A percentile compares a stretch with the other conserved stretches of the same genome.
phyloP scores from a whole-genome alignment of 2,113 vertebrate species.

The Etia nguti region DNA sequence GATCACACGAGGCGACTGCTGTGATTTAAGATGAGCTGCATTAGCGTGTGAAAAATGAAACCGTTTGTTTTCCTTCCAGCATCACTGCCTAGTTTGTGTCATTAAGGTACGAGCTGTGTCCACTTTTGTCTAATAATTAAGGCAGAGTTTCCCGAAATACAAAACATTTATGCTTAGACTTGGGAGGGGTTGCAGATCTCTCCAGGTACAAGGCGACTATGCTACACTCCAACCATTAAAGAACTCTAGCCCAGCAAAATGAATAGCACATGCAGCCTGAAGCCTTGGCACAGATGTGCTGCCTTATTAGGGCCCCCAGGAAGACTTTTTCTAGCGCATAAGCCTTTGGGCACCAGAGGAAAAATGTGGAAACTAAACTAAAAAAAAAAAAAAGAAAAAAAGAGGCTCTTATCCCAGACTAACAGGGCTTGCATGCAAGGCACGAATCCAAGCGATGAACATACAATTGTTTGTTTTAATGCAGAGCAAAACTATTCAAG shows the following conservation, averaged over 20 bases:
- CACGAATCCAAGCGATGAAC: not conserved
- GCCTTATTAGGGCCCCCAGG: constrained; percentile 60
- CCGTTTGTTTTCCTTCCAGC: not conserved
- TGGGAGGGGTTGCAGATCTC: constrained; percentile 16
- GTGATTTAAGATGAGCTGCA: constrained; percentile 11
- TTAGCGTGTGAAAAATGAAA: not conserved
- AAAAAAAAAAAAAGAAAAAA: no score
- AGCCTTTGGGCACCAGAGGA: constrained; percentile 13
- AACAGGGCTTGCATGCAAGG: not conserved
- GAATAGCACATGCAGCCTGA: constrained; percentile 63
- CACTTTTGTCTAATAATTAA: not conserved
- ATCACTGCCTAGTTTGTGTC: not conserved
- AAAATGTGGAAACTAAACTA: constrained; percentile 3
- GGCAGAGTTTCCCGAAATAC: not conserved
- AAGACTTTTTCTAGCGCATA: constrained; percentile 26
- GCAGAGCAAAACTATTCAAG: not conserved
- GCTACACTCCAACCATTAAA: constrained; percentile 54
- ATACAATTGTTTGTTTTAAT: not conserved
- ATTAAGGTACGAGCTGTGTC: not conserved
- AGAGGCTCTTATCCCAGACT: not conserved
- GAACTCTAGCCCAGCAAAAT: constrained; percentile 59
- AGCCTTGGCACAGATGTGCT: constrained; percentile 56
- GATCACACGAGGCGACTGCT: not conserved
- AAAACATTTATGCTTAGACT: constrained; percentile 37
- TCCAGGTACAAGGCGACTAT: constrained; percentile 38